Evolutionary conservation across 1,140 invertebrate genomes (phyloP), one percentile per base, ranked within the genome.

Genomic region (Lordiphosa stackelbergi): DNA sequence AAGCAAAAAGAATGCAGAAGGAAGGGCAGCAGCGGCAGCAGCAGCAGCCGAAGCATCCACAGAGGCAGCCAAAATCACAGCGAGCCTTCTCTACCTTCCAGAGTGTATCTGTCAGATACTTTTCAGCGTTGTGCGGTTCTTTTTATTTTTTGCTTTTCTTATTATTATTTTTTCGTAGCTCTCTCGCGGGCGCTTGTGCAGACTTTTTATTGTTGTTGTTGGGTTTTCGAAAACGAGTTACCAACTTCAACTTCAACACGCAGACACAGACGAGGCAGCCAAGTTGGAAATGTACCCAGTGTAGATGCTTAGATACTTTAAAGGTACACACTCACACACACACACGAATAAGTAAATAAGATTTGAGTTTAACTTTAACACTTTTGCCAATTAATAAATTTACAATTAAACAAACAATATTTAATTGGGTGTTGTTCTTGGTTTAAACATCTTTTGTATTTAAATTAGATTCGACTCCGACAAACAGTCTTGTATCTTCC

Each of bases 251-350:
- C 54, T 45, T 31, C 55, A 60, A 59, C 54, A 47, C 58, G 49
- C 55, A 66, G 53, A 51, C 59, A 45, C 28, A 31, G 28, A 31
- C 28, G 28, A 31, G 28, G 28, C 28, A 49, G 47, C 69, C 41
- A 55, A 61, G 62, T 53, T 61, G 42, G 42, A 69, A 55, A 72
- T 53, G 40, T 34, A 53, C 62, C 68, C 54, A 52, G 36, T 45
- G 53, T 78, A 69, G 72, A 81, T 83, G 77, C 78, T 73, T 83
- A 85, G 78, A 84, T 85, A 85, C 74, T 65, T 84, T 77, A 48
- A 77, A 77, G 74, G 81, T 68, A 77, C 59, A 58, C 73, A 37
- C 36, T 22, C 24, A 19, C 62, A 16, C 36, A 40, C 36, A 22
- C 16, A 19, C 19, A 3, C 8, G 8, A 10, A 49, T 31, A 51